Evolutionary conservation across 2,888 invertebrate species (phyloP), one percentile per base, ranked within the genome.

Genomic region (Drosophila parthenogenetica): DNA sequence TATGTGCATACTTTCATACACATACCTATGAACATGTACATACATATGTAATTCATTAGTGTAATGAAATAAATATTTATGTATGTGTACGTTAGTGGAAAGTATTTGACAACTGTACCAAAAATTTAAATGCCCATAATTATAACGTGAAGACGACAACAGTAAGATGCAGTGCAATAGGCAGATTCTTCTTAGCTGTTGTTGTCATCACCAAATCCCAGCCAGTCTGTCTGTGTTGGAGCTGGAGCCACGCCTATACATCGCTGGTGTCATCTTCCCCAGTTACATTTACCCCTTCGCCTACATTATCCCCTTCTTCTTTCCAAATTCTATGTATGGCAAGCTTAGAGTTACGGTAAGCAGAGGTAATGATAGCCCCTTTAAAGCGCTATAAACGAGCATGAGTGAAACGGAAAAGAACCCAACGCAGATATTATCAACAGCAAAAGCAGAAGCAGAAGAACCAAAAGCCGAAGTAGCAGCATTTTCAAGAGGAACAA

Each of bases 161-260:
- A 7, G 11, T 22, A 37, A 45, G 13, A 39, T 37, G 43, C 46
- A 54, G 40, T 25, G 63, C 64, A 63, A 37, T 80, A 73, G 39
- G 69, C 71, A 72, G 57, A 67, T 71, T 74, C 74, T 51, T 62
- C 40, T 58, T 58, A 22, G 61, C 29, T 40, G 49, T 22, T 37
- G 37, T 43, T 16, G 14, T 39, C 14, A 37, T 37, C 35, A 45
- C n/a, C 29, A 49, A 35, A 35, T 7, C 17, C 42, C 50, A 60
- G 71, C 60, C 67, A 63, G 29, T 46, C 65, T 62, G 66, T 68
- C 69, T 73, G 70, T 53, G 53, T 59, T 25, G 63, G 55, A 66
- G 57, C 55, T 62, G 61, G 68, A 79, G 64, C 89, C 84, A 88
- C 89, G 89, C 84, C 84, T 89, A 72, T 88, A 64, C 69, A 64